Conservation (phyloP, 2,797 vertebrate species). For the Parambassis ranga region DNA sequence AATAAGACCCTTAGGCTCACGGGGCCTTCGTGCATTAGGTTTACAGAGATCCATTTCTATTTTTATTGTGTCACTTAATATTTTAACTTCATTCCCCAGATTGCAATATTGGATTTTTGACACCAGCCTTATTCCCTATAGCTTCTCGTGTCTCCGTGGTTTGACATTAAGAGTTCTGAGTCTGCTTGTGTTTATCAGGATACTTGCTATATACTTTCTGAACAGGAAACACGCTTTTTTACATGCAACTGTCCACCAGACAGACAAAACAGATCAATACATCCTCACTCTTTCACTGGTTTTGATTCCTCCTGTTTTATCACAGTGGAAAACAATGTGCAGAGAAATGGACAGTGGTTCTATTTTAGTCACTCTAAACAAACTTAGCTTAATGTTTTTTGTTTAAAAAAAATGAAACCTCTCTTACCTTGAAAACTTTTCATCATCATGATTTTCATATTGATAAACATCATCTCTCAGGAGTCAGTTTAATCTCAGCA, state of each 20-base stretch:
- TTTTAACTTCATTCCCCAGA: not conserved
- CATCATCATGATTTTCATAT: constrained; percentile 15
- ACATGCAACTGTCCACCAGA: not conserved
- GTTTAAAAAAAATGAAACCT: not conserved
- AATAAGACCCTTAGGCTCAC: not conserved
- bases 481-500: constrained; percentile 30
- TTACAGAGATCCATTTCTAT: not conserved
- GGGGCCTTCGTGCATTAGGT: not conserved
- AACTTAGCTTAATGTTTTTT: not conserved
- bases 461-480: not conserved
- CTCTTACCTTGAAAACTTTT: constrained; percentile 23
- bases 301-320: not conserved
- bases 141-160: constrained; percentile 11
- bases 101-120: not conserved
- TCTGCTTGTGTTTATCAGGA: not conserved
- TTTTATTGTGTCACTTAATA: not conserved
- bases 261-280: not conserved
- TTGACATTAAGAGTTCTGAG: not conserved
- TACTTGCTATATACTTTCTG: not conserved
- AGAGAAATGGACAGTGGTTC: not conserved
- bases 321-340: not conserved
- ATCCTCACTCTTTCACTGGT: not conserved
- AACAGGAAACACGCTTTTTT: not conserved
- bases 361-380: not conserved
- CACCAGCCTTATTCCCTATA: not conserved